Conservation (phyloP, 2,113 vertebrate genomes). For the Sinocyclocheilus rhinocerous region DNA sequence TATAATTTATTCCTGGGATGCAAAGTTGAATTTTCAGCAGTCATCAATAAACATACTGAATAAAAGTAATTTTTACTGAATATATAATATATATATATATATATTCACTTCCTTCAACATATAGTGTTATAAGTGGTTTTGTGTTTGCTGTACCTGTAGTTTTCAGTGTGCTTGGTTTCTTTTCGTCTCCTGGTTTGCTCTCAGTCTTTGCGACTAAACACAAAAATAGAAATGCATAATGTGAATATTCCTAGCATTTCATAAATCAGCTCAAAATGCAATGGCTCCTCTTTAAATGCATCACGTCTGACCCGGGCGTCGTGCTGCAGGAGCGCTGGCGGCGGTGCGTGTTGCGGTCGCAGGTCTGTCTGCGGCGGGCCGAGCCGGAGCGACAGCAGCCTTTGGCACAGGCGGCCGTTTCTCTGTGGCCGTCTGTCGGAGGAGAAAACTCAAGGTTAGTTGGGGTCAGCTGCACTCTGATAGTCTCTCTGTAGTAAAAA, state of each 20-base stretch:
- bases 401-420: conserved; percentile 80
- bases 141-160: conserved; percentile 79
- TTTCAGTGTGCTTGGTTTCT: conserved; percentile 78
- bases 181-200: conserved; percentile 79
- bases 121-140: not conserved
- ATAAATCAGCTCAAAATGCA: not conserved
- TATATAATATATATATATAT: too few species aligned
- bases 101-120: too few species aligned
- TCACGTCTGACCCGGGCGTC: conserved; percentile 67
- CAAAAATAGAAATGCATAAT: conserved; percentile 2
- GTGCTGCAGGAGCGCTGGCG: not conserved
- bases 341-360: conserved; percentile 76
- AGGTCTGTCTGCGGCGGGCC: conserved; percentile 65
- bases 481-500: not conserved
- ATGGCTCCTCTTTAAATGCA: not conserved
- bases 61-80: too few species aligned
- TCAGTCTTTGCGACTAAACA: conserved; percentile 85
- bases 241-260: not conserved
- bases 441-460: not conserved
- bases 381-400: conserved; percentile 53
- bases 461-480: not conserved
- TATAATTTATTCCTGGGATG: not conserved
- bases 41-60: too few species aligned
- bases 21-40: too few species aligned
- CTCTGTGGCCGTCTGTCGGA: conserved; percentile 62